Evolutionary conservation across 2,888 invertebrate species (phyloP).

Genomic region (Charanyca ferruginea): DNA sequence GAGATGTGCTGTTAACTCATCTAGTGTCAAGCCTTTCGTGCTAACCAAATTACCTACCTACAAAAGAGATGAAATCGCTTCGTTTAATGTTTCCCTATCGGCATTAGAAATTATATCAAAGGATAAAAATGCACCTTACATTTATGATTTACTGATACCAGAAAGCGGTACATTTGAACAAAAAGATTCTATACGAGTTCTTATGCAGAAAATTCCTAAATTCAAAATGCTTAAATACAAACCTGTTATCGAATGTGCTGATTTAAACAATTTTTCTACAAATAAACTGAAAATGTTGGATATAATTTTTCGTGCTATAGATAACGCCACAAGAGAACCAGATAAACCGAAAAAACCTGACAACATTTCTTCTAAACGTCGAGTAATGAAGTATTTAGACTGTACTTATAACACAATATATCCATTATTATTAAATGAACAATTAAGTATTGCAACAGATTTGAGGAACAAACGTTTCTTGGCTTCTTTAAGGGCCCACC

Average conservation of each 20-base stretch:
- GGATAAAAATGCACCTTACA: no score
- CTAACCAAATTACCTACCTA: not conserved
- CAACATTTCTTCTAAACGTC: fast-evolving
- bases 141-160: conserved; percentile 2
- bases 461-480: conserved; percentile 41
- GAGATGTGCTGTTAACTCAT: not conserved
- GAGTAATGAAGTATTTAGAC: not conserved
- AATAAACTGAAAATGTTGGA: conserved; percentile 34
- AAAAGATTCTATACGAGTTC: conserved; percentile 12
- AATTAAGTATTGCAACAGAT: conserved; percentile 19
- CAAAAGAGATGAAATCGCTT: not conserved
- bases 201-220: not conserved
- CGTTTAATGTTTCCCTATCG: conserved; percentile 38
- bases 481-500: conserved; percentile 19
- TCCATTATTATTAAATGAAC: conserved; percentile 33
- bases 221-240: not conserved
- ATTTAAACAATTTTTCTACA: conserved; percentile 9
- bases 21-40: not conserved
- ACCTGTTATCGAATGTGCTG: conserved; percentile 22
- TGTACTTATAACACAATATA: not conserved
- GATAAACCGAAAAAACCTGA: not conserved
- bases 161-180: not conserved
- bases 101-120: conserved; percentile 10
- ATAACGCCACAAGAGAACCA: not conserved
- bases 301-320: conserved; percentile 21